Base-by-base conservation (phyloP, 2,797 vertebrate species). In the Sebastes glaucus region DNA sequence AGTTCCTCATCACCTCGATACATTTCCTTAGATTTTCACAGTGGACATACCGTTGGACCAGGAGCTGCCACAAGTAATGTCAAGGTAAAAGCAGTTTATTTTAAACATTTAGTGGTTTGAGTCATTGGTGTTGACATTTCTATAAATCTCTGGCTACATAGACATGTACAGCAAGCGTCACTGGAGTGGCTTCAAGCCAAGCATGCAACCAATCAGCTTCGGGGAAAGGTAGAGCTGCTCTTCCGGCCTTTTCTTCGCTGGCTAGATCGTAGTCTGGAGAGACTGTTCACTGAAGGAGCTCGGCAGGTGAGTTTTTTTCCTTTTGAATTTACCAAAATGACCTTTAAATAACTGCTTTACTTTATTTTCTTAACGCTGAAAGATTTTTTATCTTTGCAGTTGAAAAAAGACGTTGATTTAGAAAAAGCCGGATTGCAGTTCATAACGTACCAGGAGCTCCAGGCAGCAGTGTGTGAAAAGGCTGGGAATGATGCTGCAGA, bases 181-280 rank as follows among this genome's bases (percentile, higher is more conserved):
- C 20, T 92, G 69, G 94, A 95, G 74, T 97, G 96, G 96, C 91
- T 97, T 46, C 94, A 95, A 77, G 96, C 95, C 32, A 97, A 96
- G 61, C 95, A 96, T 52, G 96, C 96, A 11, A 97, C 96, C 79
- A 96, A 96, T 88, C 92, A 95, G 76, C 93, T 97, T 35, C 81
- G 96, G 89, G 96, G 96, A 16, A 97, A 96, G 73, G 85, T 96
- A 27, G 96, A 97, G 89, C 93, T 97, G 77, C 93, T 97, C 20
- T 96, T 97, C 71, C 92, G 95, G 20, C 96, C 96, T 11, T 97
- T 94, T 83, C 90, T 97, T 49, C 96, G 95, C 68, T 97, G 96
- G 96, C 83, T 97, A 6, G 96, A 97, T 88, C 96, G 96, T 7
- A 97, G 95, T 81, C 80, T 97, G 95, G 96, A 97, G 90, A 93